Evolutionary conservation across 2,113 vertebrate species (phyloP), one percentile per base, ranked within the genome.

Genomic region (Gadus macrocephalus): DNA sequence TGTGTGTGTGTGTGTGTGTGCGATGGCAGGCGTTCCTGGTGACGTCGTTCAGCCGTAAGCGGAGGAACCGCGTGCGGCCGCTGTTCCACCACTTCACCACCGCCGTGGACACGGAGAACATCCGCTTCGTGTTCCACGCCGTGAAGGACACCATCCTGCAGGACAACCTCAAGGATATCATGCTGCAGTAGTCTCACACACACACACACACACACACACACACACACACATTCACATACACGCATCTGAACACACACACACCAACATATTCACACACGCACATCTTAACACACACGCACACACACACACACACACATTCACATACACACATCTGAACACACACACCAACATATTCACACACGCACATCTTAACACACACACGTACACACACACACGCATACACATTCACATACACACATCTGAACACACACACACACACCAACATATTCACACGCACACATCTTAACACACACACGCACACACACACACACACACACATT

Each of bases 41-140:
- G 77, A 95, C 96, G 85, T 93, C 93, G 63, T 98, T 97, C 60
- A 96, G 96, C 86, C 89, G 95, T 9, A 96, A 96, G 83, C 78
- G 96, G 25, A 92, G 96, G 15, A 97, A 96, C 86, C 93, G 96
- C 56, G 94, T 93, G 66, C 96, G 93, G 86, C 96, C 96, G 0
- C 94, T 97, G 1, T 98, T 97, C 90, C 96, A 98, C 87, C 96
- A 98, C 89, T 98, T 98, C 91, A 98, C 96, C 85, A 98, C 96
- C 0, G 96, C 96, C 70, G 95, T 98, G 55, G 96, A 98, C 91
- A 98, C 96, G 0, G 96, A 98, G 76, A 98, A 98, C 79, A 96
- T 98, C 87, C 96, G 96, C 82, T 98, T 98, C 3, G 96, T 98
- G 73, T 98, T 98, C 75, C 95, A 96, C 7, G 96, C 96, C 0